Evolutionary conservation across 1,140 invertebrate genomes (phyloP).

Genomic region (Frieseomelitta varia): DNA sequence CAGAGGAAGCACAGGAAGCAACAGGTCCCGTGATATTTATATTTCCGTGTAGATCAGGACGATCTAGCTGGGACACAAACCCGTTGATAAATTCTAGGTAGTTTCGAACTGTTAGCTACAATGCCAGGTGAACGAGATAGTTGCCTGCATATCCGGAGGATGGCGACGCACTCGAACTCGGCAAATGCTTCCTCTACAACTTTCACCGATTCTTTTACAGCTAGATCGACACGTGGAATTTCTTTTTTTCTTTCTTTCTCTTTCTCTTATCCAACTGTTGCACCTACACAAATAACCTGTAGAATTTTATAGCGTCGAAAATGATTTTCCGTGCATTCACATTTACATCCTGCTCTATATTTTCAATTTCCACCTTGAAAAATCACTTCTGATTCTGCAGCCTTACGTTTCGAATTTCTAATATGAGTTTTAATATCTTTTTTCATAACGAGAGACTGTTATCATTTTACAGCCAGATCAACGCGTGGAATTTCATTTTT

Average conservation of each 20-base stretch:
- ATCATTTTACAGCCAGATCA: neutral
- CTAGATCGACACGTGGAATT: neutral
- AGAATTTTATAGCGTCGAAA: neutral
- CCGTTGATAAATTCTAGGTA: conserved; percentile 38
- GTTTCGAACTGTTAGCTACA: conserved; percentile 44
- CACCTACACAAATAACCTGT: neutral
- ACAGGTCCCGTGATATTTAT: conserved; percentile 50
- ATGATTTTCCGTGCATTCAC: neutral
- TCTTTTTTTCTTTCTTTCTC: too few relatives aligned
- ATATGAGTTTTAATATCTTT: neutral
- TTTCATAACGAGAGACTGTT: neutral
- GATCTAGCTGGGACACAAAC: conserved; percentile 59
- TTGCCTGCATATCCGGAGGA: conserved; percentile 72
- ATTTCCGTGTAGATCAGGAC: conserved; percentile 25
- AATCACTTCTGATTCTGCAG: neutral
- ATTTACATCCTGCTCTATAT: neutral
- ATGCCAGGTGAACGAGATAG: conserved; percentile 58
- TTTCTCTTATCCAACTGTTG: neutral
- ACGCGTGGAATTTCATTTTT: too few relatives aligned
- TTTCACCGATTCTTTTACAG: conserved; percentile 19
- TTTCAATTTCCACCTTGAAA: neutral
- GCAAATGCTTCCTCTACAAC: neutral
- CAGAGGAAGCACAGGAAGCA: conserved; percentile 22
- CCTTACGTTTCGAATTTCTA: neutral
- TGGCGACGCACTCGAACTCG: conserved; percentile 73